Evolutionary conservation across 2,797 vertebrate species (phyloP), one percentile per base, ranked within the genome.

Genomic region (Setipinna tenuifilis): DNA sequence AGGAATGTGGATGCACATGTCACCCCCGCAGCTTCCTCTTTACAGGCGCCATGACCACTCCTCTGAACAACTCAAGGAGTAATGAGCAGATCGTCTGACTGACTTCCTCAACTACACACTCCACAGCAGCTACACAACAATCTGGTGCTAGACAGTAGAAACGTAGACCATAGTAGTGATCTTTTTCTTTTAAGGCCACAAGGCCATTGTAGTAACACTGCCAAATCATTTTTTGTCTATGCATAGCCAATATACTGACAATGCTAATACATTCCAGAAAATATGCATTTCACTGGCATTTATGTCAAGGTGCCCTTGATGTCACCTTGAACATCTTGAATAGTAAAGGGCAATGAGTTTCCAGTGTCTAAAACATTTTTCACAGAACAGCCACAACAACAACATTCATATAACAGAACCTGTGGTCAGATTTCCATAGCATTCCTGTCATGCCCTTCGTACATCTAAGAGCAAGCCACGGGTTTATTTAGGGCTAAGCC

Each of bases 401-500:
- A 25, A 71, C 14, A 71, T 71, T 44, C 71, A 78, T 17, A 19
- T 44, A 44, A 78, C 31, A 6, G 31, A 78, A 78, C 31, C 59
- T 41, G 83, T 50, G 75, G 85, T 89, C 58, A 87, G 61, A 44
- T 46, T 82, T 87, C 86, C 71, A 71, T 86, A 83, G 88, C 91
- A 93, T 89, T 83, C 88, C 82, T 88, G 61, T 83, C 85, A 90
- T 35, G 44, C 84, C 85, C 83, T 78, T 89, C 88, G 59, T 62
- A 84, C 87, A 89, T 90, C 89, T 89, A 89, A 88, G 88, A 91
- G 87, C 82, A 85, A 61, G 71, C 71, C n/a, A 50, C 17, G 82
- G 83, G 90, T 89, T 92, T 92, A 93, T 93, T 95, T 91, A 90
- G 86, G 90, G 91, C 83, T 81, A 35, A 83, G 83, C 65, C 16